Evolutionary conservation across 2,888 invertebrate genomes (phyloP).

Genomic region (Vannuccia rotundouncinata): DNA sequence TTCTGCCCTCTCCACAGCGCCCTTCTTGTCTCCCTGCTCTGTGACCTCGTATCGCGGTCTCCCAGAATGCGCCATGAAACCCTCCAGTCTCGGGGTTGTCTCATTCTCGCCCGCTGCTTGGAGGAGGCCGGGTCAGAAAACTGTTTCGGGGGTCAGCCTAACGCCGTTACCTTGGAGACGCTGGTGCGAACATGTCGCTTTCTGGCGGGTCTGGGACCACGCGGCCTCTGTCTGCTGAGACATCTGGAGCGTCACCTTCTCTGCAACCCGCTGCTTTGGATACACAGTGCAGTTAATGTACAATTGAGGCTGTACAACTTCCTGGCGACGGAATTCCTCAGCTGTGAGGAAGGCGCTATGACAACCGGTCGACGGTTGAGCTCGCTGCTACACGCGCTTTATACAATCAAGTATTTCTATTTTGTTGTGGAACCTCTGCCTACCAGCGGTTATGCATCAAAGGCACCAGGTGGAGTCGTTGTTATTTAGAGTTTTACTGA

Average conservation of each 20-base stretch:
- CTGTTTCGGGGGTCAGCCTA: neutral
- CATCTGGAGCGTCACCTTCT: conserved; percentile 97
- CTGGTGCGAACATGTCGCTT: neutral
- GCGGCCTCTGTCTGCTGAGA: conserved; percentile 49
- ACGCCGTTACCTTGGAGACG: neutral
- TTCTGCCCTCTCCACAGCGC: neutral
- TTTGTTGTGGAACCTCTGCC: conserved; percentile 93
- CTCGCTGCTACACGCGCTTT: conserved; percentile 92
- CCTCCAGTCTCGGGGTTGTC: neutral
- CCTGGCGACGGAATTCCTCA: conserved; percentile 92
- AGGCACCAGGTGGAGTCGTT: conserved; percentile 70
- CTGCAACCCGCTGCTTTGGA: conserved; percentile 98
- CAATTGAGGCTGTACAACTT: conserved; percentile 90
- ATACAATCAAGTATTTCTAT: conserved; percentile 96
- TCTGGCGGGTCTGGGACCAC: conserved; percentile 46
- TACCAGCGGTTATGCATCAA: conserved; percentile 88
- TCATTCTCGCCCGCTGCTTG: neutral
- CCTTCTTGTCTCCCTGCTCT: neutral
- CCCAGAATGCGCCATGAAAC: neutral
- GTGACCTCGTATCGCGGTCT: neutral
- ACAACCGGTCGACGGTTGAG: conserved; percentile 90
- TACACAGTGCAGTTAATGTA: conserved; percentile 65
- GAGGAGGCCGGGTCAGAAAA: neutral
- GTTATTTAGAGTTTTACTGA: too few species aligned
- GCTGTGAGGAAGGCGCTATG: conserved; percentile 84